phyloP scores from a whole-genome alignment of 30 jellyfish, hydroid and myxozoan genomes.

The Morbakka virulenta region DNA sequence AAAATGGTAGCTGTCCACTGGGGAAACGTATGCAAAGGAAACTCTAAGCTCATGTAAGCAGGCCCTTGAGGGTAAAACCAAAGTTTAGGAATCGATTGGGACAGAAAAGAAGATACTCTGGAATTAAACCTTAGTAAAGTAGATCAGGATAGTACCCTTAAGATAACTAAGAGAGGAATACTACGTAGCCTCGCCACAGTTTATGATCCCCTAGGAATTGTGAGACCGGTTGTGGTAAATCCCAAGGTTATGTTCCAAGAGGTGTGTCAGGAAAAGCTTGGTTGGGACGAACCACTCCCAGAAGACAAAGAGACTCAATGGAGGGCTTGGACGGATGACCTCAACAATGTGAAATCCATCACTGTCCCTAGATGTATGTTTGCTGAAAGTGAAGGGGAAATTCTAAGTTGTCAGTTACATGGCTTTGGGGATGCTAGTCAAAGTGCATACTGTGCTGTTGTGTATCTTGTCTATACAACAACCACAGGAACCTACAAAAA shows the following conservation, averaged over 20 bases:
- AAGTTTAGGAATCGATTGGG: not conserved
- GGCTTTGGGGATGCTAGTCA: too few relatives aligned
- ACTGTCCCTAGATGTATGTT: constrained; percentile 4
- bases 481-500: not conserved
- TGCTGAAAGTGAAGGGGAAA: not conserved
- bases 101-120: not conserved
- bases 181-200: constrained; percentile 7
- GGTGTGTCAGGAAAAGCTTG: not conserved
- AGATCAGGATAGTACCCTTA: constrained; percentile 3
- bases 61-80: too few relatives aligned
- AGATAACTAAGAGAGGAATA: constrained; percentile 12
- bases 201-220: constrained; percentile 9
- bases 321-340: constrained; percentile 10
- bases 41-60: too few relatives aligned
- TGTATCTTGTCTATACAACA: constrained; percentile 7
- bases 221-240: constrained; percentile 1
- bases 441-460: constrained; percentile 24
- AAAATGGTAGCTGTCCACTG: too few relatives aligned
- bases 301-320: not conserved
- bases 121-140: not conserved
- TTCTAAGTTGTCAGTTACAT: not conserved
- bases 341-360: not conserved
- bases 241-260: constrained; percentile 23
- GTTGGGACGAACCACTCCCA: constrained; percentile 28
- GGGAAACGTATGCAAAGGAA: too few relatives aligned